These are phyloP conservation scores for Octonoba sinensis DNA, from an alignment of 2,888 invertebrate species.

Conservation along the genomic window DNA sequence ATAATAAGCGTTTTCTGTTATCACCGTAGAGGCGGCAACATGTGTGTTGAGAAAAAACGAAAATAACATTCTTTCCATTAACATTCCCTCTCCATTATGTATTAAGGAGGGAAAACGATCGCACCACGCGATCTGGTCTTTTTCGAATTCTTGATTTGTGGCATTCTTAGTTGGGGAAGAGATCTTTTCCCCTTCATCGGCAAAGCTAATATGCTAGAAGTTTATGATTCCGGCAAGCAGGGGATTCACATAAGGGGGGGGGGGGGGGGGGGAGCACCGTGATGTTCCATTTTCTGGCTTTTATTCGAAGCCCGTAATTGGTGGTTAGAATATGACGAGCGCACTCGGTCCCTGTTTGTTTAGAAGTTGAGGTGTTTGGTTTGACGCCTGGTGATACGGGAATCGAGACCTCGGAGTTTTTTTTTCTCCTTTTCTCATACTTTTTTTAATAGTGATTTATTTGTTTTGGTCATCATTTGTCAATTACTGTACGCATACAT, in stretches of 20 bases:
- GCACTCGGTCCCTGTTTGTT: slow-evolving; percentile 54
- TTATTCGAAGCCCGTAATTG: slow-evolving; percentile 49
- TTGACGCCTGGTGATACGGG: slow-evolving; percentile 47
- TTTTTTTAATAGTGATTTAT: slow-evolving; percentile 21
- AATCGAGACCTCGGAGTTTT: slow-evolving; percentile 33
- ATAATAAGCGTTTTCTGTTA: slow-evolving; percentile 44
- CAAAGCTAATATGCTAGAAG: slow-evolving; percentile 44
- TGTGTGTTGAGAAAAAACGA: not conserved
- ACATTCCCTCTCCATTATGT: slow-evolving; percentile 60
- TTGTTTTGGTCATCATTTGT: slow-evolving; percentile 53
- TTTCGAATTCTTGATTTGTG: slow-evolving; percentile 41
- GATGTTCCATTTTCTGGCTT: slow-evolving; percentile 58
- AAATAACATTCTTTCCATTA: slow-evolving; percentile 48
- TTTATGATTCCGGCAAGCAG: slow-evolving; percentile 27
- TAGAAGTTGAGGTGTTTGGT: slow-evolving; percentile 59
- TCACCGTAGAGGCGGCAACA: not conserved
- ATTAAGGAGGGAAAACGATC: slow-evolving; percentile 32
- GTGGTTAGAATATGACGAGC: slow-evolving; percentile 35
- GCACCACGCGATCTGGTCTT: slow-evolving; percentile 59
- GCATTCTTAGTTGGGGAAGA: slow-evolving; percentile 26
- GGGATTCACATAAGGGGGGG: not conserved
- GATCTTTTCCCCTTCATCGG: not conserved
- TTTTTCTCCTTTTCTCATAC: slow-evolving; percentile 5
- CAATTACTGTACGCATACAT: slow-evolving; percentile 30
- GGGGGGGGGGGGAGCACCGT: not conserved